These are phyloP conservation scores for Fopius arisanus DNA, from an alignment of 1,140 invertebrate species.

Conservation along the genomic window DNA sequence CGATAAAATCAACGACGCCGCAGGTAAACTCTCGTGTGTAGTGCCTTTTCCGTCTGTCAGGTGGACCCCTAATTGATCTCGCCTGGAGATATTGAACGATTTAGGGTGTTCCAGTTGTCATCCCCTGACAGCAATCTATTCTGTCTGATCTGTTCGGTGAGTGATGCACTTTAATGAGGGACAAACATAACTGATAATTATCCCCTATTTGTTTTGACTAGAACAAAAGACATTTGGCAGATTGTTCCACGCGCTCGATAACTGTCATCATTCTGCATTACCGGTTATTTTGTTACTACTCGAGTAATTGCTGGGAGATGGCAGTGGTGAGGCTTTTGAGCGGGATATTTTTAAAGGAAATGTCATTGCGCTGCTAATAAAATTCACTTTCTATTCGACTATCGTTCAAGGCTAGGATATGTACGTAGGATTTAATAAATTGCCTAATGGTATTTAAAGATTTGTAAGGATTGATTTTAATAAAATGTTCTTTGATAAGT, in stretches of 20 bases:
- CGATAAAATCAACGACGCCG: slow-evolving; percentile 10
- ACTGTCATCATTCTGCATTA: background rate
- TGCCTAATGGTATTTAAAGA: background rate
- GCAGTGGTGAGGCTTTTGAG: background rate
- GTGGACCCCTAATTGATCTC: background rate
- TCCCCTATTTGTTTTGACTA: background rate
- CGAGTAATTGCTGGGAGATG: background rate
- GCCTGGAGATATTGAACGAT: slow-evolving; percentile 6
- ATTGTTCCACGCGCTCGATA: background rate
- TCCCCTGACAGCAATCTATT: background rate
- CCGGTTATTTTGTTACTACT: background rate
- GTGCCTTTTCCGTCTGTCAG: slow-evolving; percentile 5
- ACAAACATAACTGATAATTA: background rate
- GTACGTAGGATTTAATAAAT: background rate
- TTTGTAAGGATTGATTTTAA: background rate
- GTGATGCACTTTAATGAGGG: background rate
- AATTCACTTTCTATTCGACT: background rate
- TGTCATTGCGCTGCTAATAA: background rate
- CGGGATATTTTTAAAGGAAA: background rate
- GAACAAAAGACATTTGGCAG: background rate
- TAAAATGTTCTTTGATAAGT: background rate
- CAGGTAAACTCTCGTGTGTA: background rate
- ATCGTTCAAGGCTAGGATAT: background rate
- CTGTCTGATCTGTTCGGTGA: background rate
- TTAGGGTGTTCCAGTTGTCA: background rate